These are phyloP conservation scores for Drosophila guanche DNA, from an alignment of 1,140 invertebrate species.

Conservation along the genomic window DNA sequence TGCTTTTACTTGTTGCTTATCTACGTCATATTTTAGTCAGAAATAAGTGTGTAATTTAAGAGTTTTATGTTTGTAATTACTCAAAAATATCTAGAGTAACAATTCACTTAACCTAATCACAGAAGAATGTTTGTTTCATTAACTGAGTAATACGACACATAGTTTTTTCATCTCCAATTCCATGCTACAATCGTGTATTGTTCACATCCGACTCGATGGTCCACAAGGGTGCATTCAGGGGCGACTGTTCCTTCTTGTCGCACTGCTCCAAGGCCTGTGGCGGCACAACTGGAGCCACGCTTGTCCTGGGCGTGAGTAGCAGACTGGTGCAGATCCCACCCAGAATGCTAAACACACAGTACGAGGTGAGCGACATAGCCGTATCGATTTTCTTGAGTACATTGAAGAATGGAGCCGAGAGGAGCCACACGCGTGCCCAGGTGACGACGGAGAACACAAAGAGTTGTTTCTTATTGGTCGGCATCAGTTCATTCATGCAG, in stretches of 20 bases:
- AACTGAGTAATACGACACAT: conserved; percentile 28
- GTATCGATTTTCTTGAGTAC: conserved; percentile 74
- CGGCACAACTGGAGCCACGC: conserved; percentile 30
- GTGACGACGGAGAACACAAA: conserved; percentile 81
- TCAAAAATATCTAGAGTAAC: conserved; percentile 24
- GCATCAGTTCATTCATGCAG: conserved; percentile 77
- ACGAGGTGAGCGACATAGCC: conserved; percentile 71
- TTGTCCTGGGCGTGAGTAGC: conserved; percentile 63
- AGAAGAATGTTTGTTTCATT: conserved; percentile 60
- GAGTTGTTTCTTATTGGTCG: conserved; percentile 69
- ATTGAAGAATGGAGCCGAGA: conserved; percentile 80
- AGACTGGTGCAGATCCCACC: conserved; percentile 76
- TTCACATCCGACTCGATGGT: conserved; percentile 71
- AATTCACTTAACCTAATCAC: conserved; percentile 67
- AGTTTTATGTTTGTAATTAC: conserved; percentile 9
- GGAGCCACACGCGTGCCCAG: conserved; percentile 72
- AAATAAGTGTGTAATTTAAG: not conserved
- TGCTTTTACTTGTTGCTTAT: conserved; percentile 46
- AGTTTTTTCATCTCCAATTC: too few relatives aligned
- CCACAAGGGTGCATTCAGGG: conserved; percentile 66
- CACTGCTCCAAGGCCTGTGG: conserved; percentile 17
- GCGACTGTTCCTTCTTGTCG: conserved; percentile 68
- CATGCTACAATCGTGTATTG: conserved; percentile 69
- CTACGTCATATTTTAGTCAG: conserved; percentile 50
- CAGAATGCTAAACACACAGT: conserved; percentile 70